Base-by-base conservation (phyloP, 2,888 invertebrate genomes). In the Chorisops tibialis region DNA sequence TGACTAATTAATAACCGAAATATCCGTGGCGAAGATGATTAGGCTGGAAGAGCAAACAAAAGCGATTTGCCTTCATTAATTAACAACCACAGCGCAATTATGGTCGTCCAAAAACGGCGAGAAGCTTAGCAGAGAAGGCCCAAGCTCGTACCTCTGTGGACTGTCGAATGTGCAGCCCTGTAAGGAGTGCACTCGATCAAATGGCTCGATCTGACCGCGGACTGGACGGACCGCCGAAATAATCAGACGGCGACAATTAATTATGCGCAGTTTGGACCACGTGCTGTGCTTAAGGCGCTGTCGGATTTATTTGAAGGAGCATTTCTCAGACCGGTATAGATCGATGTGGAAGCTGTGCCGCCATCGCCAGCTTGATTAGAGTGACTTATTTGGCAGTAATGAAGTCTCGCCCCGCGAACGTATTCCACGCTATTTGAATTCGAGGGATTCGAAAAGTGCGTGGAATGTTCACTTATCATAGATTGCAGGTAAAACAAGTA, bases 71-170 rank as follows among this genome's bases (percentile, higher is more conserved):
- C 4, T 39, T 49, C 49, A 59, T 59, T 59, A 59, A 59, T 59
- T 59, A 49, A 14, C 21, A 19, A 16, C 48, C 39, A 12, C 22
- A 39, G 3, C 24, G 24, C 21, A 39, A 49, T 49, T 49, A 39
- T n/a, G 21, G 43, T 43, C 14, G 41, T n/a, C 45, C 30, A 56
- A 56, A 43, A 38, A 24, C 9, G 19, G 12, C 41, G 35, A 38
- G 38, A 12, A 56, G 52, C 49, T 59, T 50, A 30, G 63, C 65
- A 63, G 63, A 51, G 63, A 54, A 60, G 58, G 30, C 5, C 30
- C 1, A 1, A 30, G 30, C 9, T 30, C 30, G 30, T 5, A 30
- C 30, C 30, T 7, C 30, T 30, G 30, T 30, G 30, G 30, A 9
- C 30, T 9, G 30, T 9, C 30, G 2, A 2, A 30, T 7, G 9